Evolutionary conservation across 2,797 vertebrate genomes (phyloP), one percentile per base, ranked within the genome.

Genomic region (Enteromius argenteus): DNA sequence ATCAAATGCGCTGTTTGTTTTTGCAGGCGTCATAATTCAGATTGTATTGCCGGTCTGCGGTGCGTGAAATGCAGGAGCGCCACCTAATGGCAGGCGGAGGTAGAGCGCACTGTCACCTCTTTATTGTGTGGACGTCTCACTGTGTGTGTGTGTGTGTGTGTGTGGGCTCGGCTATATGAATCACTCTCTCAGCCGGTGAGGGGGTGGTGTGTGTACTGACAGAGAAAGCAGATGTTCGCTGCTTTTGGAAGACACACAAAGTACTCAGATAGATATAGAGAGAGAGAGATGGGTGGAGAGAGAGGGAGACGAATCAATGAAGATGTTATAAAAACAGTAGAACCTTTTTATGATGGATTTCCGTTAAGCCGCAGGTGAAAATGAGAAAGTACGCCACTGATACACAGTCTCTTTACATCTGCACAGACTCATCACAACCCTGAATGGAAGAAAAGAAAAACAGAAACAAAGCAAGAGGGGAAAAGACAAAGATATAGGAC

Each of bases 261-360:
- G 19, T 51, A 21, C 35, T 68, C 66, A 37, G 85, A 85, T 17
- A 76, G 49, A 80, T 46, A 58, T 51, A 58, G 53, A 83, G 72
- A 85, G 64, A 60, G 23, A 60, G 83, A 44, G 49, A 73, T 67
- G 37, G 71, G 49, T 56, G 13, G 8, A 64, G 58, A 56, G 32
- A 68, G 68, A 73, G 53, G 32, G 42, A 69, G 60, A 76, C 37
- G 35, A 91, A 94, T 93, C 93, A 89, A 92, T 94, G 91, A 92
- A 87, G 88, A 91, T 87, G 66, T 79, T 84, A 84, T 90, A 90
- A 84, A 76, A 87, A 81, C 78, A 84, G 81, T 51, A 80, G 86
- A 84, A 58, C 73, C 67, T 64, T 82, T 87, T 87, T 87, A 89
- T 84, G 84, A 86, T 75, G 77, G 74, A 86, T 85, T 86, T 85